phyloP scores from a whole-genome alignment of 2,888 invertebrate species.

The Scrobipalpa atriplicella region DNA sequence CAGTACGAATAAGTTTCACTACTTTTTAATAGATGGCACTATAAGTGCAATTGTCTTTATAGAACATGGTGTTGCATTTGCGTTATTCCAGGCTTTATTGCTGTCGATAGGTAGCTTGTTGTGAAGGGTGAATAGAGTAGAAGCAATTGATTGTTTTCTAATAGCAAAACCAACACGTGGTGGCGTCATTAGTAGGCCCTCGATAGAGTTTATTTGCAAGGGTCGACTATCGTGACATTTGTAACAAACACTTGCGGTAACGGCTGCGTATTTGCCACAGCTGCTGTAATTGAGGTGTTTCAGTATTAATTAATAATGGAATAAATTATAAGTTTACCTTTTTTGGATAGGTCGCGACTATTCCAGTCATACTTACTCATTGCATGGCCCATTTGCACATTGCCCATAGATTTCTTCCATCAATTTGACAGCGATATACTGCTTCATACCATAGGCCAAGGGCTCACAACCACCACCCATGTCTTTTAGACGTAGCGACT shows the following conservation, averaged over 20 bases:
- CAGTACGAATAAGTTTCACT: not conserved
- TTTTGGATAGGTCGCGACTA: not conserved
- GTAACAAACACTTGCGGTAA: conserved; percentile 47
- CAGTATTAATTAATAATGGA: conserved; percentile 24
- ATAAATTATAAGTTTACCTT: not conserved
- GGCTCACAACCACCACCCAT: no score
- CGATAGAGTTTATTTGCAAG: conserved; percentile 32
- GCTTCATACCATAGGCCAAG: no score
- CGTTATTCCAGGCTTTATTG: not conserved
- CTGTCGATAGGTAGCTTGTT: not conserved
- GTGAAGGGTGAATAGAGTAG: conserved; percentile 7
- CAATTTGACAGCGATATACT: no score
- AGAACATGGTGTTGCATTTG: not conserved
- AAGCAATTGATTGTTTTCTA: conserved; percentile 26
- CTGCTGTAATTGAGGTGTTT: conserved; percentile 21
- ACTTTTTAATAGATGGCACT: conserved; percentile 31
- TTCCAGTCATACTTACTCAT: no score
- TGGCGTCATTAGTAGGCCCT: conserved; percentile 18
- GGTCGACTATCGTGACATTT: conserved; percentile 44
- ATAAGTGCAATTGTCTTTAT: not conserved
- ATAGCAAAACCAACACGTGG: conserved; percentile 20
- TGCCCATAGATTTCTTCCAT: no score
- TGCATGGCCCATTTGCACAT: no score
- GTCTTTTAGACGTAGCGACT: no score
- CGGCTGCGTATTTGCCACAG: conserved; percentile 40